phyloP scores from a whole-genome alignment of 2,113 vertebrate species.

The Elgaria multicarinata region DNA sequence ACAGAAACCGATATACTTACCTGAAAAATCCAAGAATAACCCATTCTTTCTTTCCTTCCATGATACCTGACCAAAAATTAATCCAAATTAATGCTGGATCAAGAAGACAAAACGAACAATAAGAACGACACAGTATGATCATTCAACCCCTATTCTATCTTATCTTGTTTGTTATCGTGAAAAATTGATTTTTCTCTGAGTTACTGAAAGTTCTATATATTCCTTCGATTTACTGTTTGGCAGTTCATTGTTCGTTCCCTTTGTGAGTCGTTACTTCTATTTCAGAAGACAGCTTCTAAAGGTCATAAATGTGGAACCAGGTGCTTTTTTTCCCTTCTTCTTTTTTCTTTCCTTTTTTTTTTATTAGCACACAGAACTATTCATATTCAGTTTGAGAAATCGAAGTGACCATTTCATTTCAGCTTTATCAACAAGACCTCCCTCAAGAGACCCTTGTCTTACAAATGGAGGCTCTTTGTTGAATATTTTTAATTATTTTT shows the following conservation, averaged over 20 bases:
- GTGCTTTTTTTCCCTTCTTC: background rate
- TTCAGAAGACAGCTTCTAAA: conserved; percentile 15
- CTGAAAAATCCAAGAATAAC: conserved; percentile 2
- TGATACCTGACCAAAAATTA: background rate
- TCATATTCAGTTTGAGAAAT: background rate
- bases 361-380: background rate
- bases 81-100: background rate
- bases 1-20: background rate
- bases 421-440: conserved; percentile 6
- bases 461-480: conserved; percentile 13
- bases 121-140: background rate
- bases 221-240: conserved; percentile 24
- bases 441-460: background rate
- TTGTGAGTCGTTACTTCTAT: conserved; percentile 18
- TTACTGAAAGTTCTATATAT: conserved; percentile 6
- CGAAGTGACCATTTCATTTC: conserved; percentile 12
- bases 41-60: background rate
- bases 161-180: conserved; percentile 6
- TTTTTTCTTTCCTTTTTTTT: background rate
- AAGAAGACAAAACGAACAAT: background rate
- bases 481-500: conserved; percentile 49
- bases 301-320: conserved; percentile 19
- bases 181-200: conserved; percentile 13
- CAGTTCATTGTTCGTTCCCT: conserved; percentile 17
- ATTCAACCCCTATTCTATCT: background rate